These are phyloP conservation scores for Bradynema listronoti DNA, from an alignment of 1,140 invertebrate species.

Conservation along the genomic window DNA sequence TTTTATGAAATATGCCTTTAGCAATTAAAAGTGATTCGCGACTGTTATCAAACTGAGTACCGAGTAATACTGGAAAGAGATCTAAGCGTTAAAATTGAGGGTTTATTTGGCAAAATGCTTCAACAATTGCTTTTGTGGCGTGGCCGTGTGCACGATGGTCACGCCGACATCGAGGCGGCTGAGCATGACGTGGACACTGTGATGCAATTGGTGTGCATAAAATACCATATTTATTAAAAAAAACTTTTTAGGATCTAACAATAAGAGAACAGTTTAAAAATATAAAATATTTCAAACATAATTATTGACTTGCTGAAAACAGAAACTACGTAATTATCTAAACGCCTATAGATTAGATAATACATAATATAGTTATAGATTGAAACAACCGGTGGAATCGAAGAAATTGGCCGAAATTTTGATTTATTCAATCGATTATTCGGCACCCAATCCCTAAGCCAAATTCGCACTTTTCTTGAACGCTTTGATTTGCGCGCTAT, in stretches of 20 bases:
- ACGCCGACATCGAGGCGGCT: conserved; percentile 37
- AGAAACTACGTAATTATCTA: not conserved
- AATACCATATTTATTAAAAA: too few species aligned
- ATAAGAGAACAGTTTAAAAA: too few species aligned
- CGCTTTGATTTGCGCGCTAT: conserved; percentile 26
- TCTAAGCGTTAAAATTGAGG: conserved; percentile 40
- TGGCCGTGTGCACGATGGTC: conserved; percentile 22
- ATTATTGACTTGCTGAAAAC: not conserved
- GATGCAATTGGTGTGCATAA: too few species aligned
- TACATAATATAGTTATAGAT: not conserved
- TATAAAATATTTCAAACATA: not conserved
- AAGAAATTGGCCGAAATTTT: conserved; percentile 42
- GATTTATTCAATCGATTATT: conserved; percentile 39
- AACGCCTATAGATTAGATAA: too few species aligned
- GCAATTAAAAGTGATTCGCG: conserved; percentile 47
- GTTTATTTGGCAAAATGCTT: conserved; percentile 46
- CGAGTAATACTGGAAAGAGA: conserved; percentile 34
- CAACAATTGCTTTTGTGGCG: conserved; percentile 31
- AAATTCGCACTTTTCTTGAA: conserved; percentile 43
- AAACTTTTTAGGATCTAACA: too few species aligned
- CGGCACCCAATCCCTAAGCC: conserved; percentile 21
- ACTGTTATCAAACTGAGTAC: conserved; percentile 39
- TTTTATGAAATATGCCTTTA: conserved; percentile 11
- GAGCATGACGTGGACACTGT: conserved; percentile 21
- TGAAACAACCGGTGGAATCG: conserved; percentile 17